Evolutionary conservation across 1,140 invertebrate genomes (phyloP), one percentile per base, ranked within the genome.

Genomic region (Aleiodes sp.): DNA sequence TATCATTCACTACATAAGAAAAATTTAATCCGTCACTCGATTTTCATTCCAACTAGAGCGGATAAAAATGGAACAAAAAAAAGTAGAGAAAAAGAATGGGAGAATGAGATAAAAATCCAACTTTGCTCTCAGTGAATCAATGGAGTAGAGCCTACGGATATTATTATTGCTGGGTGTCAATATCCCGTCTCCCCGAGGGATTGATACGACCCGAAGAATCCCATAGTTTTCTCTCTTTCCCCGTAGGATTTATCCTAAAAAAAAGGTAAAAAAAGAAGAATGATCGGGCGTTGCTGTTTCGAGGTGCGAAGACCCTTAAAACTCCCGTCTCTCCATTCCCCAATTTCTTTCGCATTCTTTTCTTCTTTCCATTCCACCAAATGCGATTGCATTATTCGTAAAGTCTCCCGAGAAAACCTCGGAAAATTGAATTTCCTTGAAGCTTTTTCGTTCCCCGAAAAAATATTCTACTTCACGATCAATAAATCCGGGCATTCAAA

Each of bases 161-260:
- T 78, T 75, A 75, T 76, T 75, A 73, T 74, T 61, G 57, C 52
- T 52, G 16, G 65, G 72, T 73, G 72, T 79, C 78, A 71, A 80
- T 78, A 79, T 80, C 73, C 60, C 31, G 19, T 39, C 26, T 43
- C 57, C 19, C 56, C 14, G 37, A n/a, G 31, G 69, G 39, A 66
- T 68, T 61, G 65, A 61, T 24, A 60, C 14, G 35, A 43, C 31
- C 41, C 52, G 24, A 9, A 59, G 56, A 57, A 59, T 59, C 28
- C 56, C 1, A 16, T 19, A 12, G 12, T 65, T 28, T 41, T 52
- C 31, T 67, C 52, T 37, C 31, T 24, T 39, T 41, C 56, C 61
- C 61, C 61, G 10, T 9, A 43, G 35, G 61, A 43, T 37, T 37
- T 12, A 41, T 21, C 19, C 19, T 21, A 6, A 26, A 64, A 64